A percentile compares a stretch with the other conserved stretches of the same genome.
Conservation (phyloP, 2,113 vertebrate species). For the Caracal caracal region DNA sequence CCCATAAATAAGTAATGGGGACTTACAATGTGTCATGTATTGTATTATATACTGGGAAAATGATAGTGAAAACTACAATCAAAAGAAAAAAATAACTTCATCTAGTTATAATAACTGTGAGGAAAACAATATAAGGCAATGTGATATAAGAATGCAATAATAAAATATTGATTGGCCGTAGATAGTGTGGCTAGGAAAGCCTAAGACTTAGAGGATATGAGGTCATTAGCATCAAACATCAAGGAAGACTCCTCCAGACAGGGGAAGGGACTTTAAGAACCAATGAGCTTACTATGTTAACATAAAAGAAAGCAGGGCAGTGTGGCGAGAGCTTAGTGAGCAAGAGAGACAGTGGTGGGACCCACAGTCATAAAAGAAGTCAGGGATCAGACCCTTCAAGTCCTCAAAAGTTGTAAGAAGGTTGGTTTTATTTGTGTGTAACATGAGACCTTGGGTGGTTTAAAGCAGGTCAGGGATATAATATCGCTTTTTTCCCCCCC, state of each 20-base stretch:
- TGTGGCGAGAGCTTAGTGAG: neutral
- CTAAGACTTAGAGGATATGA: neutral
- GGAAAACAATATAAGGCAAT: neutral
- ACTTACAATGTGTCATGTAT: neutral
- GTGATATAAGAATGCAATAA: neutral
- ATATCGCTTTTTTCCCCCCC: neutral
- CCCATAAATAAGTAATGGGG: neutral
- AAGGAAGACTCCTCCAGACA: neutral
- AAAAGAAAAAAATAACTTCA: neutral
- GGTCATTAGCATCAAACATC: neutral
- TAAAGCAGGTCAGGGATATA: neutral
- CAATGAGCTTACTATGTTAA: neutral
- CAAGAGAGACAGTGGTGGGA: neutral
- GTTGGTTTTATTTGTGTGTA: neutral
- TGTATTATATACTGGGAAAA: neutral
- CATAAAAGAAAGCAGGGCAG: neutral
- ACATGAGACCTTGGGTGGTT: neutral
- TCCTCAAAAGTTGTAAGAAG: neutral
- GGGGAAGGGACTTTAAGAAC: neutral
- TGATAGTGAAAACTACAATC: neutral
- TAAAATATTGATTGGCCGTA: neutral
- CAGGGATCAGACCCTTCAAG: neutral
- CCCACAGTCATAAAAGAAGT: neutral
- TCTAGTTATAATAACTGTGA: neutral
- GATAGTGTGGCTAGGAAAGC: neutral